A percentile compares a stretch with the other conserved stretches of the same genome.
Evolutionary conservation across 2,888 invertebrate genomes (phyloP).

Genomic region (Ommatoiulus sabulosus): DNA sequence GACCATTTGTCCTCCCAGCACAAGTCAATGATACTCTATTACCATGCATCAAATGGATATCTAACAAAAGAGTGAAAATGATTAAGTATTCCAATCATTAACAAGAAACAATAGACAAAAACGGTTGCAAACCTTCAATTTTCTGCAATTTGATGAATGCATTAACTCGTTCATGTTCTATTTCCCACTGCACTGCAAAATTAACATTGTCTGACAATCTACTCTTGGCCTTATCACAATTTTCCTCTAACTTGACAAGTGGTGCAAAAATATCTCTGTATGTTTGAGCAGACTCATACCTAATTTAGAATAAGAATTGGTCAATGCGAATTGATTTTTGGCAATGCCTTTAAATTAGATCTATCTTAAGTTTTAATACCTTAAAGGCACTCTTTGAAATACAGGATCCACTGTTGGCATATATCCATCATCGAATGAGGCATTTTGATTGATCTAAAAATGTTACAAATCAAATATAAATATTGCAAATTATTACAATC

Average conservation of each 20-base stretch:
- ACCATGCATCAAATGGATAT: neutral
- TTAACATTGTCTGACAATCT: neutral
- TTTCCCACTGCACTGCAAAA: neutral
- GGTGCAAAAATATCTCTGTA: constrained; percentile 99
- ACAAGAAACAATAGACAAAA: no score
- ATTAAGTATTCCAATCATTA: neutral
- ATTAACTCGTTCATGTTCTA: neutral
- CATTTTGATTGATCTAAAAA: neutral
- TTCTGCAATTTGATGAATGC: neutral
- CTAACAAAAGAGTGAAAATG: neutral
- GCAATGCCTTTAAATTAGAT: no score
- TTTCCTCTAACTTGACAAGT: constrained; percentile 94
- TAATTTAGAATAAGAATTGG: constrained; percentile 64
- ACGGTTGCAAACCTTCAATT: neutral
- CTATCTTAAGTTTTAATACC: neutral
- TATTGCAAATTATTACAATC: neutral
- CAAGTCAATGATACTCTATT: constrained; percentile 86
- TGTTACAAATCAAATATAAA: neutral
- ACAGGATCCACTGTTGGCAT: neutral
- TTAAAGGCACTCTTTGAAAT: neutral
- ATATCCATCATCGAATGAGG: neutral
- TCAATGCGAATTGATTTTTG: no score
- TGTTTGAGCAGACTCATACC: constrained; percentile 99
- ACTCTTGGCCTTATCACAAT: constrained; percentile 90
- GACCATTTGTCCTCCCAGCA: constrained; percentile 98